Conservation (phyloP, 2,888 invertebrate species). For the Omphaloscelis lunosa region DNA sequence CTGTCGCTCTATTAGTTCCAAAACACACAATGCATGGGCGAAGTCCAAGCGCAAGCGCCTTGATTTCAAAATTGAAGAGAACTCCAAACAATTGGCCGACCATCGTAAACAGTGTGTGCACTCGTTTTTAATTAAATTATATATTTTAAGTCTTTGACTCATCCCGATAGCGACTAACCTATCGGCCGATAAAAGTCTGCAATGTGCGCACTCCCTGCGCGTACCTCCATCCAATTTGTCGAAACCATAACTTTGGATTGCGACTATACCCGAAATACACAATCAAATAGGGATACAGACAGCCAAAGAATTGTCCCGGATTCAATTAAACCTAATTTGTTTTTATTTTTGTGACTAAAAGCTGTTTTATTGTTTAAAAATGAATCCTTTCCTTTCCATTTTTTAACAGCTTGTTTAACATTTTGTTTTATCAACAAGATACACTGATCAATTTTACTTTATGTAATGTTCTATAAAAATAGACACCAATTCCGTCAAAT, state of each 20-base stretch:
- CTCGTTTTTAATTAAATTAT: conserved; percentile 59
- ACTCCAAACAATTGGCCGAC: conserved; percentile 54
- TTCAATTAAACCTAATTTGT: conserved; percentile 30
- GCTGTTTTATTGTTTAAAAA: conserved; percentile 37
- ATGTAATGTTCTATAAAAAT: neutral
- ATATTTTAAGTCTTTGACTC: conserved; percentile 50
- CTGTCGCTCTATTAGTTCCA: conserved; percentile 31
- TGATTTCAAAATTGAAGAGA: conserved; percentile 49
- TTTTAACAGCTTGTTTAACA: conserved; percentile 41
- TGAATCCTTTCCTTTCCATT: conserved; percentile 47
- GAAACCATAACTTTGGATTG: conserved; percentile 19
- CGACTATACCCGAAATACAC: conserved; percentile 10
- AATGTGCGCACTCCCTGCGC: conserved; percentile 62
- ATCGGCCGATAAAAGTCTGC: conserved; percentile 55
- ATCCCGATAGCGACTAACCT: conserved; percentile 45
- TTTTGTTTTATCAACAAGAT: conserved; percentile 34
- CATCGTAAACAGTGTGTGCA: conserved; percentile 60
- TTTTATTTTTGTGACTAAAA: conserved; percentile 48
- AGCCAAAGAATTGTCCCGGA: conserved; percentile 14
- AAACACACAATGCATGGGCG: conserved; percentile 43
- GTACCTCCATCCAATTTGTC: conserved; percentile 48
- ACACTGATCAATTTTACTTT: conserved; percentile 5
- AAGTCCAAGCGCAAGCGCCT: conserved; percentile 24
- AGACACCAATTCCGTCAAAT: conserved; percentile 1
- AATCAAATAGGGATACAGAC: conserved; percentile 1